Evolutionary conservation across 2,888 invertebrate species (phyloP).

Genomic region (Plebejus melissa): DNA sequence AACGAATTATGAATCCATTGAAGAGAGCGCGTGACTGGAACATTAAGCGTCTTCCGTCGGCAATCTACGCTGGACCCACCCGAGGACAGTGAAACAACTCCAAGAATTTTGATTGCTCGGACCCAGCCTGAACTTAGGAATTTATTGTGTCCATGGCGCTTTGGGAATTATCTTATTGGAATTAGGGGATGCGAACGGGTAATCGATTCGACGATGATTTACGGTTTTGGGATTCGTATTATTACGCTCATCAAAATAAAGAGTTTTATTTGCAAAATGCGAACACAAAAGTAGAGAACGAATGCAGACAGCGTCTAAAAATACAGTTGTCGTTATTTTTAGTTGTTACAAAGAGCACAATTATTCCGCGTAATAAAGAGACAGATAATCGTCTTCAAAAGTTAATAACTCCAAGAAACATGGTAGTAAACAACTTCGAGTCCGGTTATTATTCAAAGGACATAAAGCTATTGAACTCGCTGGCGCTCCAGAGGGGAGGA

Average conservation of each 20-base stretch:
- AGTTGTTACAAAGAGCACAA: not conserved
- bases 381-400: constrained; percentile 7
- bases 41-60: constrained; percentile 28
- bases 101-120: constrained; percentile 58
- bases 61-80: constrained; percentile 28
- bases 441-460: constrained; percentile 10
- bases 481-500: not conserved
- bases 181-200: constrained; percentile 9
- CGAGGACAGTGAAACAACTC: constrained; percentile 43
- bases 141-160: constrained; percentile 35
- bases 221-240: not conserved
- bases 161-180: constrained; percentile 27
- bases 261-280: not conserved
- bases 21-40: constrained; percentile 22
- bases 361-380: not conserved
- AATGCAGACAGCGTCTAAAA: not conserved
- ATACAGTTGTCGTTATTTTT: not conserved
- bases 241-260: not conserved
- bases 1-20: constrained; percentile 26
- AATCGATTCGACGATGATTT: constrained; percentile 11
- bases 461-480: not conserved
- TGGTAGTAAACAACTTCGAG: constrained; percentile 6
- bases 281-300: not conserved
- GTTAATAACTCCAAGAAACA: not conserved
- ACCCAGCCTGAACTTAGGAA: constrained; percentile 41